Percentiles rank a stretch among this genome's conserved stretches.
phyloP scores from a whole-genome alignment of 2,797 vertebrate genomes.

The Masticophis lateralis region DNA sequence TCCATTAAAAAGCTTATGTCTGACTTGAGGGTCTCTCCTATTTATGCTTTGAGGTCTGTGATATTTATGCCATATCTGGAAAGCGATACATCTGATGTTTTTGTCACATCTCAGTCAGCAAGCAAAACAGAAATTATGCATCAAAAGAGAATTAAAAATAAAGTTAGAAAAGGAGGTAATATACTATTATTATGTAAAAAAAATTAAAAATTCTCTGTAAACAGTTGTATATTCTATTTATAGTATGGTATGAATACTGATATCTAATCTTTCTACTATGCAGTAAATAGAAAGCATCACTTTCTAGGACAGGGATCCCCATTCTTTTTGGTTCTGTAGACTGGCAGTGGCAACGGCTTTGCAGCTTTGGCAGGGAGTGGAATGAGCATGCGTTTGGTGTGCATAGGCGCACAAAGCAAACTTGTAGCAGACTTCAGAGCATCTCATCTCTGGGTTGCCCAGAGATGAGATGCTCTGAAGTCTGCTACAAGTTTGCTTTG shows the following conservation, averaged over 20 bases:
- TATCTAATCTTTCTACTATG: background rate
- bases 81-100: background rate
- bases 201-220: background rate
- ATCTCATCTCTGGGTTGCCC: too few species aligned
- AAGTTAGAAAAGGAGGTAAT: background rate
- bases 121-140: background rate
- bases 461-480: too few species aligned
- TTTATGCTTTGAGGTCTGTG: too few species aligned
- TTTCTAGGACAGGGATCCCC: background rate
- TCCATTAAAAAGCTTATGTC: background rate
- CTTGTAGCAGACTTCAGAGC: too few species aligned
- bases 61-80: background rate
- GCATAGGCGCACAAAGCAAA: too few species aligned
- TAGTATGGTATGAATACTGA: background rate
- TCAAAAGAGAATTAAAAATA: background rate
- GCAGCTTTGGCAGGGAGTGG: background rate
- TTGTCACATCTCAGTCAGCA: background rate
- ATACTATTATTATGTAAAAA: background rate
- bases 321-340: background rate
- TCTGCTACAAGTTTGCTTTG: too few species aligned
- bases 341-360: fast-evolving
- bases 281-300: background rate
- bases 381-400: too few species aligned
- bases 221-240: background rate
- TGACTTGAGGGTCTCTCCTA: background rate